Evolutionary conservation across 2,797 vertebrate species (phyloP).

Genomic region (Argya squamiceps): DNA sequence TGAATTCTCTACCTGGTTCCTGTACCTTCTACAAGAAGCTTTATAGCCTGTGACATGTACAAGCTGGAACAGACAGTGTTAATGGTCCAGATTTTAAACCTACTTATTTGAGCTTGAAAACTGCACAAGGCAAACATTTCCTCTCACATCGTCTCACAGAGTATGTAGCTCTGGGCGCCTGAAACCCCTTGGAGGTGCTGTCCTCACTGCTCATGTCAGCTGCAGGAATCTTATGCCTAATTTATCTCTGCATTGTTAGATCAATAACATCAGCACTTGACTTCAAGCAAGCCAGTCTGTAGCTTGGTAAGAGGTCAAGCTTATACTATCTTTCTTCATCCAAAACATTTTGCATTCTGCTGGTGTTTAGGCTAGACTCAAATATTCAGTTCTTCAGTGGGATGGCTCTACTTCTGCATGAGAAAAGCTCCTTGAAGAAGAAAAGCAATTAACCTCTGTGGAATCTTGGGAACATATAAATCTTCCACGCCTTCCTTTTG

Average conservation of each 20-base stretch:
- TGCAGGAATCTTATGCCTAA: not conserved
- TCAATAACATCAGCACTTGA: not conserved
- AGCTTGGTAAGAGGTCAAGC: not conserved
- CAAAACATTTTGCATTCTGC: not conserved
- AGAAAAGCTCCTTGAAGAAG: constrained; percentile 36
- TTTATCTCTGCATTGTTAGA: not conserved
- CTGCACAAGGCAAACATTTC: not conserved
- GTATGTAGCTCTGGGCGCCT: not conserved
- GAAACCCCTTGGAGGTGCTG: accelerated
- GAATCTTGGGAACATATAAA: not conserved
- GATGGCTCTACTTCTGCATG: constrained; percentile 35
- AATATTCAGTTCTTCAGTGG: not conserved
- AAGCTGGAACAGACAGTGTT: not conserved
- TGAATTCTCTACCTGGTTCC: not conserved
- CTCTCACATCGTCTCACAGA: not conserved
- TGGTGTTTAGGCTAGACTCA: not conserved
- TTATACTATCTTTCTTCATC: not conserved
- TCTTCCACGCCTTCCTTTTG: not conserved
- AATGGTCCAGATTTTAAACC: not conserved
- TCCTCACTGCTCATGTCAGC: not conserved
- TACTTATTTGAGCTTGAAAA: not conserved
- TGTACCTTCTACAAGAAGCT: not conserved
- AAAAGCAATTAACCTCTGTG: constrained; percentile 41
- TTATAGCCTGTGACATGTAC: not conserved
- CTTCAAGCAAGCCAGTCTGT: not conserved